Conservation (phyloP, 2,113 vertebrate species). For the Lepisosteus oculatus region DNA sequence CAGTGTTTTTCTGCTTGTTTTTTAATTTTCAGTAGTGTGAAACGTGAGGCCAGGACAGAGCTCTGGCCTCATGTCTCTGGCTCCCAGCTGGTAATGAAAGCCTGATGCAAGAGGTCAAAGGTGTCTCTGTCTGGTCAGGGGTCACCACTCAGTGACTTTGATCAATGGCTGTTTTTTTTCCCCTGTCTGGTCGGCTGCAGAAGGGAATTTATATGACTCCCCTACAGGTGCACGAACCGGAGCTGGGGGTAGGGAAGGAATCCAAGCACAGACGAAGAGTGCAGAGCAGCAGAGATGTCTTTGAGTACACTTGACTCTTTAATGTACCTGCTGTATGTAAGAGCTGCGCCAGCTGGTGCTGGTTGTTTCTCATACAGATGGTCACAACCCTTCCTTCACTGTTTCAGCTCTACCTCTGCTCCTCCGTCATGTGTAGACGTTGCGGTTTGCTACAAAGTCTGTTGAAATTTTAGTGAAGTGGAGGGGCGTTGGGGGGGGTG, state of each 20-base stretch:
- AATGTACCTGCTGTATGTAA: too few species aligned
- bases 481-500: too few species aligned
- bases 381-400: too few species aligned
- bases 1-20: too few species aligned
- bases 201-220: constrained; percentile 21
- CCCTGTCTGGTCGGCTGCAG: constrained; percentile 17
- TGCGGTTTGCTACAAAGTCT: too few species aligned
- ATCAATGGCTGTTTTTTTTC: constrained; percentile 23
- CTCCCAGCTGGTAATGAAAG: not conserved
- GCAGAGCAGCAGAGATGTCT: too few species aligned
- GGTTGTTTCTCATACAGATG: too few species aligned
- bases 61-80: not conserved
- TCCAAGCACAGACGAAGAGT: not conserved
- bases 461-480: too few species aligned
- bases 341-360: too few species aligned
- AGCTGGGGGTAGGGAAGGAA: not conserved
- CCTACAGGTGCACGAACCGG: constrained; percentile 22
- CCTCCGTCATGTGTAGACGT: too few species aligned
- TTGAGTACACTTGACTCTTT: too few species aligned
- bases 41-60: not conserved
- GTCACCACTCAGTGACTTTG: constrained; percentile 26
- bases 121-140: constrained; percentile 15
- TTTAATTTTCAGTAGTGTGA: not conserved
- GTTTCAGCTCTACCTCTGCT: too few species aligned
- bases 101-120: constrained; percentile 17